Evolutionary conservation across 1,140 invertebrate species (phyloP).

Genomic region (Cardiocondyla obscurior): DNA sequence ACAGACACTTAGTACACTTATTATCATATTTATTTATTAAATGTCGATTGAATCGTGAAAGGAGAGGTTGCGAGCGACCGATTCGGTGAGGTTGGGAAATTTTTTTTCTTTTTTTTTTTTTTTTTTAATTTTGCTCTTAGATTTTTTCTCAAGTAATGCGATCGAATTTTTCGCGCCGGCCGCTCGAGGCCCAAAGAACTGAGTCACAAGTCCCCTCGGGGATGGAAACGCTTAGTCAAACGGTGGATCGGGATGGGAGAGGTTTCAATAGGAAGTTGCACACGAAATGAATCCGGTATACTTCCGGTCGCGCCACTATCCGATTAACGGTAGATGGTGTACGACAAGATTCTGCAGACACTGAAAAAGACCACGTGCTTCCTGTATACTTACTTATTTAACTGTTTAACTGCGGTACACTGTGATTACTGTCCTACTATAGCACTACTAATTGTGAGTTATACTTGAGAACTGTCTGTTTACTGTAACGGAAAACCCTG

Average conservation of each 20-base stretch:
- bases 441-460: slow-evolving; percentile 83
- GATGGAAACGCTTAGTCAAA: neutral
- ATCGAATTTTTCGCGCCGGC: slow-evolving; percentile 35
- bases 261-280: slow-evolving; percentile 56
- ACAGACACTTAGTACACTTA: slow-evolving; percentile 84
- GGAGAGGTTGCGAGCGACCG: slow-evolving; percentile 62
- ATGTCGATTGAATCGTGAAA: slow-evolving; percentile 71
- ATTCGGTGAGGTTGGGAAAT: slow-evolving; percentile 29
- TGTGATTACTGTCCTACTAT: slow-evolving; percentile 83
- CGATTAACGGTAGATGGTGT: slow-evolving; percentile 69
- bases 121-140: slow-evolving; percentile 36
- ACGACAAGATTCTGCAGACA: slow-evolving; percentile 80
- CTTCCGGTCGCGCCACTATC: slow-evolving; percentile 67
- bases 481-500: slow-evolving; percentile 84
- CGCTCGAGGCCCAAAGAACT: neutral
- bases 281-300: slow-evolving; percentile 70
- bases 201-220: neutral
- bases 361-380: slow-evolving; percentile 82
- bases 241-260: slow-evolving; percentile 2
- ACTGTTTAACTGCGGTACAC: slow-evolving; percentile 83
- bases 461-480: slow-evolving; percentile 82
- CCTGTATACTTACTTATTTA: slow-evolving; percentile 82
- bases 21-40: slow-evolving; percentile 81
- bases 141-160: neutral
- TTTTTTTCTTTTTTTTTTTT: slow-evolving; percentile 23